These are phyloP conservation scores for Apomyelois bistriatella DNA, from an alignment of 2,888 invertebrate genomes.

Conservation along the genomic window DNA sequence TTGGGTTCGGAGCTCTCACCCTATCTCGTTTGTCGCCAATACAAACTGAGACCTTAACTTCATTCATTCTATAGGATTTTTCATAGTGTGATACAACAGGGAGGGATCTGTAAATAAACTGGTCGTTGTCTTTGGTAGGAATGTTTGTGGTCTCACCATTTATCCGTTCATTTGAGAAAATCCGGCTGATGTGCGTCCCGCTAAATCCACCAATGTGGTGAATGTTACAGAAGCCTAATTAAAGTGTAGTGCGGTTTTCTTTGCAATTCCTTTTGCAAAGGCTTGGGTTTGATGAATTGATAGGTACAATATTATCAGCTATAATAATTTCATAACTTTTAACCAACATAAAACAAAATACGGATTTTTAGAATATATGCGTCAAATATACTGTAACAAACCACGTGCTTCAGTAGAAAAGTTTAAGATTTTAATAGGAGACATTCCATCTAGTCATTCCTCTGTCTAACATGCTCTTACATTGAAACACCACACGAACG, in stretches of 20 bases:
- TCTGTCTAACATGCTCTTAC: too few species aligned
- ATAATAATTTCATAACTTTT: too few species aligned
- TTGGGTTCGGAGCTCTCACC: conserved; percentile 30
- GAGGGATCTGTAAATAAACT: conserved; percentile 23
- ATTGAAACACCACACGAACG: too few species aligned
- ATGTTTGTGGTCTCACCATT: conserved; percentile 33
- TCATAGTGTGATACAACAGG: conserved; percentile 23
- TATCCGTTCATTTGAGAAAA: conserved; percentile 31
- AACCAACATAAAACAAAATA: too few species aligned
- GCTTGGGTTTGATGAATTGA: neutral
- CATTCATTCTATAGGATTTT: conserved; percentile 18
- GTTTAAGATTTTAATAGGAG: too few species aligned
- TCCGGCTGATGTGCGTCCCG: neutral
- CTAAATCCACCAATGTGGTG: neutral
- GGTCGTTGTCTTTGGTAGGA: conserved; percentile 30
- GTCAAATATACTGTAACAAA: too few species aligned
- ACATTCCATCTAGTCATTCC: too few species aligned
- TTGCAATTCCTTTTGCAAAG: neutral
- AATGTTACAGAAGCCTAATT: neutral
- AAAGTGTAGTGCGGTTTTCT: neutral
- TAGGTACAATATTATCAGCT: too few species aligned
- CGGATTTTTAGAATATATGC: too few species aligned
- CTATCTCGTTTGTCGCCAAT: conserved; percentile 23
- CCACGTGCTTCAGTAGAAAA: too few species aligned
- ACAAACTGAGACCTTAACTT: conserved; percentile 24